Evolutionary conservation across 92 coral and sea anemone species (phyloP).

Genomic region (Epizoanthus fatuus): DNA sequence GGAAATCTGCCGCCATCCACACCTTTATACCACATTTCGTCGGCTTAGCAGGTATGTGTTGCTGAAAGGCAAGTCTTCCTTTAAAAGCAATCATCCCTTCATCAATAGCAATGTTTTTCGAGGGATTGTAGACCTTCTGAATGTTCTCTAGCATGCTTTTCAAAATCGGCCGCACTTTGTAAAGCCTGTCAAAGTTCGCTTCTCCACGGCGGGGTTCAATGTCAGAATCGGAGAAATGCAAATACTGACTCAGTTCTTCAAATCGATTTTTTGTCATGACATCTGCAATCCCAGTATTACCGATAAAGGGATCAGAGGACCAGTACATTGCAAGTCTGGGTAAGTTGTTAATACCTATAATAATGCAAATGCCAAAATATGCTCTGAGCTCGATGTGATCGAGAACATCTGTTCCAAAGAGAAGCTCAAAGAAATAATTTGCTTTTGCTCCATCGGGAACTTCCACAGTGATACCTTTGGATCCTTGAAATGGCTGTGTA

Average conservation of each 20-base stretch:
- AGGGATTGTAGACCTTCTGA: slow-evolving; percentile 33
- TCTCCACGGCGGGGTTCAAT: slow-evolving; percentile 42
- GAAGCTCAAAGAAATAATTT: slow-evolving; percentile 2
- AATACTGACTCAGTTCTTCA: slow-evolving; percentile 51
- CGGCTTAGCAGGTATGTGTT: slow-evolving; percentile 44
- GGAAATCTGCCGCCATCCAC: slow-evolving; percentile 45
- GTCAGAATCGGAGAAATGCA: slow-evolving; percentile 42
- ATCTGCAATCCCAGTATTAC: slow-evolving; percentile 40
- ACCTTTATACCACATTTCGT: not conserved
- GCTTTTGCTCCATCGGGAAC: slow-evolving; percentile 11
- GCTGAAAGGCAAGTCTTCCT: slow-evolving; percentile 41
- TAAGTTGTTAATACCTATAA: slow-evolving; percentile 63
- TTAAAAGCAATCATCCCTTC: slow-evolving; percentile 58
- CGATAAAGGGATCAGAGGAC: slow-evolving; percentile 55
- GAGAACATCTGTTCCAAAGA: slow-evolving; percentile 26
- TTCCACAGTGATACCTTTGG: slow-evolving; percentile 4
- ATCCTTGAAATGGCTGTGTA: not conserved
- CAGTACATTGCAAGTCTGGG: slow-evolving; percentile 60
- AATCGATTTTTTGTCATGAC: slow-evolving; percentile 55
- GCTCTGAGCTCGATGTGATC: not conserved
- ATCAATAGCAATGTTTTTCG: slow-evolving; percentile 49
- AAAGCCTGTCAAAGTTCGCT: slow-evolving; percentile 28
- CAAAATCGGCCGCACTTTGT: slow-evolving; percentile 37
- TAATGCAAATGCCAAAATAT: not conserved
- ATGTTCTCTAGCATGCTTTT: slow-evolving; percentile 17